A percentile compares a stretch with the other conserved stretches of the same genome.
Conservation (phyloP, 2,113 vertebrate species). For the Boulengeromyrus knoepffleri region DNA sequence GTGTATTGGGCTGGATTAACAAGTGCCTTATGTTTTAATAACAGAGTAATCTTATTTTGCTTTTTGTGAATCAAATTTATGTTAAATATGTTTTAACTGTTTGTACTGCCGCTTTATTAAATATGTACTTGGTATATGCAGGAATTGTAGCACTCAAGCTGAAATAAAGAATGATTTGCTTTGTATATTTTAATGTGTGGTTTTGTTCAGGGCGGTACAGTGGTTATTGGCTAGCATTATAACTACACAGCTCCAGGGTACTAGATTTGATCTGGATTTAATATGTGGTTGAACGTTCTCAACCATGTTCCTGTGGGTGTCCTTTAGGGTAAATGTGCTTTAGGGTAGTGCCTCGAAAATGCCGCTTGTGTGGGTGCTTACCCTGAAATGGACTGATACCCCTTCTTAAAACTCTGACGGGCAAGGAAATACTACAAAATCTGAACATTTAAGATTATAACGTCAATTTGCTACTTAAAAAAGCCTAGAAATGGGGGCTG, state of each 20-base stretch:
- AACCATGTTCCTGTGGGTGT: background rate
- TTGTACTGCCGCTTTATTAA: background rate
- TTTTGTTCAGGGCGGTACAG: background rate
- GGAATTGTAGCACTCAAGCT: background rate
- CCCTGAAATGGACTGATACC: background rate
- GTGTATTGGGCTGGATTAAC: background rate
- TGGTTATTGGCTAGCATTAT: background rate
- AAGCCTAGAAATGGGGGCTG: background rate
- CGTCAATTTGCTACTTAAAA: background rate
- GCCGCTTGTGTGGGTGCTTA: background rate
- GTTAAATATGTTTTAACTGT: background rate
- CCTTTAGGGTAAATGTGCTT: background rate
- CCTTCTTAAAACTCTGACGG: background rate
- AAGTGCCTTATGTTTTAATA: background rate
- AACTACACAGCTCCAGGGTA: background rate
- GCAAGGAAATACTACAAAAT: background rate
- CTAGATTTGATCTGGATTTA: background rate
- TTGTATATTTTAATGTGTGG: background rate
- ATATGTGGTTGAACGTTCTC: background rate
- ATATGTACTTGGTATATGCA: background rate
- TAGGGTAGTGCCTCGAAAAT: background rate
- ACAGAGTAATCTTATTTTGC: background rate
- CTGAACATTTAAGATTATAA: background rate
- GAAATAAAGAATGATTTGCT: constrained; percentile 5
- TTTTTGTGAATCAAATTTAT: background rate